Conservation (phyloP, 1,140 invertebrate species). For the Drosophila arawakana region DNA sequence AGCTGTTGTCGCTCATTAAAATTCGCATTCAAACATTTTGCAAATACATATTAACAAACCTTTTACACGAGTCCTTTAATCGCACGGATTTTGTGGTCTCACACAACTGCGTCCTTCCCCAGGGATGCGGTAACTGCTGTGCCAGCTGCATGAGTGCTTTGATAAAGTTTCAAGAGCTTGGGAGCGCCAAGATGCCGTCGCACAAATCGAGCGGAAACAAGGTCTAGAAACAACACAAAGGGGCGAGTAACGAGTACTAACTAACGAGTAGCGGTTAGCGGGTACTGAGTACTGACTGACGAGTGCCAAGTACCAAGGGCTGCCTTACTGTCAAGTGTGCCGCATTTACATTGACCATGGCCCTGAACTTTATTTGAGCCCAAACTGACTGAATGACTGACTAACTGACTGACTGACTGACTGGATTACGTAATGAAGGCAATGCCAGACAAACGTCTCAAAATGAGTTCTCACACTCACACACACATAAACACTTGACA, state of each 20-base stretch:
- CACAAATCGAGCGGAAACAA: constrained; percentile 45
- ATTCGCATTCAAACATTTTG: constrained; percentile 67
- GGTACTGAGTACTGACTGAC: background rate
- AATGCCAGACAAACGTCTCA: constrained; percentile 71
- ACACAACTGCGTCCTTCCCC: constrained; percentile 27
- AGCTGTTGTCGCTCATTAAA: constrained; percentile 65
- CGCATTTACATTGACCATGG: constrained; percentile 67
- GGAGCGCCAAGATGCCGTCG: constrained; percentile 20
- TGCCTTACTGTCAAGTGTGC: constrained; percentile 53
- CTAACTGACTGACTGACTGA: background rate
- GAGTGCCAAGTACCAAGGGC: constrained; percentile 17
- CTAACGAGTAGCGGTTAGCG: constrained; percentile 1
- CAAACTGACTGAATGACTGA: background rate
- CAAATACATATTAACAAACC: constrained; percentile 62
- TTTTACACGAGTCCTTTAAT: constrained; percentile 69
- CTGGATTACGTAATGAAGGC: constrained; percentile 58
- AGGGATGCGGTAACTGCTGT: background rate
- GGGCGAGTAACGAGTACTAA: constrained; percentile 8
- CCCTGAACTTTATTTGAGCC: constrained; percentile 65
- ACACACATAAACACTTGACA: constrained; percentile 21
- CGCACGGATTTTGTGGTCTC: constrained; percentile 59
- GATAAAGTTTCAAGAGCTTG: constrained; percentile 16
- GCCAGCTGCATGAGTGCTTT: constrained; percentile 55
- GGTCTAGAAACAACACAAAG: constrained; percentile 6
- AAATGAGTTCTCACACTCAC: constrained; percentile 61